Evolutionary conservation across 2,113 vertebrate genomes (phyloP).

Genomic region (Fulica atra): DNA sequence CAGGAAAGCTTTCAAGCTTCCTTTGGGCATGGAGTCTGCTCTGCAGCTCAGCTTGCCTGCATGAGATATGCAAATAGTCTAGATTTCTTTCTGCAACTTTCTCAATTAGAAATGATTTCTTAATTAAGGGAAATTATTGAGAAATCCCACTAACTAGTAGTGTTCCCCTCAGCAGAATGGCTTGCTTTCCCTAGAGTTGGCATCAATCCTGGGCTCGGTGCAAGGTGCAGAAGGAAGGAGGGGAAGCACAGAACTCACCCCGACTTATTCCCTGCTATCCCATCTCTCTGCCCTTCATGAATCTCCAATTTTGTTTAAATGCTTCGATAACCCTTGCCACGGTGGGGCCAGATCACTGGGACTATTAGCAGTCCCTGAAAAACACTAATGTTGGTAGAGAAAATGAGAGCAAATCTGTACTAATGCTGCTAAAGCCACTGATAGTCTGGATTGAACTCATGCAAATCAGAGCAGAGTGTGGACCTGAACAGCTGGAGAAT

Average conservation of each 20-base stretch:
- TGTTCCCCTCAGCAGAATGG: background rate
- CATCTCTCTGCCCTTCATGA: background rate
- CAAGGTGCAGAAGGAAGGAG: background rate
- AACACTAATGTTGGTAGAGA: background rate
- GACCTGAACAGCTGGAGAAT: background rate
- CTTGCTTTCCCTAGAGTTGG: background rate
- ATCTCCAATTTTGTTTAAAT: background rate
- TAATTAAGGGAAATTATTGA: background rate
- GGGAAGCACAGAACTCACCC: background rate
- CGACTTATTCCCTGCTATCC: background rate
- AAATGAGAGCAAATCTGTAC: background rate
- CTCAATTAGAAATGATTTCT: background rate
- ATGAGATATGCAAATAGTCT: background rate
- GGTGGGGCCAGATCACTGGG: background rate
- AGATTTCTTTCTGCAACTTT: background rate
- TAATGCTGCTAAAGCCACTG: background rate
- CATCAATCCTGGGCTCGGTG: background rate
- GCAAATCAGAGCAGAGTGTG: background rate
- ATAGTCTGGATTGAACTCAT: background rate
- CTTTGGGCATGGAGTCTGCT: background rate
- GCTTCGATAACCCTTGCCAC: background rate
- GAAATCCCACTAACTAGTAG: background rate
- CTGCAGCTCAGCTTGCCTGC: background rate
- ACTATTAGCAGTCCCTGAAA: background rate
- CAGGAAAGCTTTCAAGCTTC: background rate